Base-by-base conservation (phyloP, 2,888 invertebrate species). In the Mesochorus sp. region DNA sequence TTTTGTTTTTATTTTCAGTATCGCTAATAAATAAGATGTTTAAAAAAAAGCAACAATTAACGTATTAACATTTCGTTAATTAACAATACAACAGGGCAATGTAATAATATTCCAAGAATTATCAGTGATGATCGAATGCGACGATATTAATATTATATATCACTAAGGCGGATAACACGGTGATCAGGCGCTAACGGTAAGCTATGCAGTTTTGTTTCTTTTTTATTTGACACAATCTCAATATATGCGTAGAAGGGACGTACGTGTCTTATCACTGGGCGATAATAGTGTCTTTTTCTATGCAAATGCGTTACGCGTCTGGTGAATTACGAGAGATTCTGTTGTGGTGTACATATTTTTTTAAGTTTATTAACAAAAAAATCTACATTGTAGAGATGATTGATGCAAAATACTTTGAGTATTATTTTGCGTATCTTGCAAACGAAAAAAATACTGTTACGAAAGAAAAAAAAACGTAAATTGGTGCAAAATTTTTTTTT, bases 81-180 rank as follows among this genome's bases (percentile, higher is more conserved):
- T 71, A 80, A 79, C 80, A 80, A 76, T 71, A 80, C 68, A 81
- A 81, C 74, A 74, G 80, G 76, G 79, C 72, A 79, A 75, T 76
- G 8, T 37, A 37, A 72, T 66, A 59, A 61, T 72, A 68, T 75
- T 76, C 53, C 55, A 66, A 53, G 67, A 62, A 66, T 34, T 70
- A 78, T 74, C 59, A 51, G 74, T 70, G 42, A 42, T 53, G 70
- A 74, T 61, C 39, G 26, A 49, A 42, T 51, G 31, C 28, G 49
- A 51, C 21, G 28, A 68, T 68, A n/a, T 3, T 61, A 51, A 39
- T 66, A 62, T 14, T 71, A 47, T 49, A 51, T 61, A 76, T 74
- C 59, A 66, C 78, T 70, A 71, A 76, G 70, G 74, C 70, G 70
- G 64, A 37, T 44, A 74, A 74, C 66, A 78, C 78, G 78, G 78